Base-by-base conservation (phyloP, 2,113 vertebrate species). In the Tetrao urogallus region DNA sequence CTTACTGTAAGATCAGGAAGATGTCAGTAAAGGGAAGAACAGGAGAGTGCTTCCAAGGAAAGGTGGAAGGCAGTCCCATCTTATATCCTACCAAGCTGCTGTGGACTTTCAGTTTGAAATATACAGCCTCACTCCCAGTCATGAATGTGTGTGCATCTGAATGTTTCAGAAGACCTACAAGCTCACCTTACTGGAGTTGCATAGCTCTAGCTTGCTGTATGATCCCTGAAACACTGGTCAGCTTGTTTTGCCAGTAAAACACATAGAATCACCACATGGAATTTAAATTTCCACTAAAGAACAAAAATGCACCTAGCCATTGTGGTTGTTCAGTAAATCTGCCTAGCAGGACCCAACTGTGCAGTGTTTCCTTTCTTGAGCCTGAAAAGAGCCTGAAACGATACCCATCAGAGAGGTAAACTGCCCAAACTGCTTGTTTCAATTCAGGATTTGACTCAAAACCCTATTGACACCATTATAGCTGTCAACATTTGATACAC, bases 401-500 rank as follows among this genome's bases (percentile, higher is more conserved):
- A 64, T 13, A 92, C 40, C 32, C 32, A 74, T 2, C 11, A 69
- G 60, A 92, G 60, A 70, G 45, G 78, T n/a, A 89, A 94, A 85
- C 85, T 73, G 27, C 28, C 45, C 71, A 79, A 58, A 77, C 72
- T 38, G 21, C 85, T 94, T 90, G 61, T 92, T 96, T 94, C 80
- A 76, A 36, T 67, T 71, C 57, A 54, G 78, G 58, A 32, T 91
- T 92, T 79, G 82, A 95, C 71, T 88, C 40, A 58, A 92, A 95
- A 79, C 71, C 13, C 67, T 87, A 92, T 24, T 89, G 93, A 93
- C 74, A 84, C 61, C 43, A 93, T 94, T 92, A 88, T 73, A 88
- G 85, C 91, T 94, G 94, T 85, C 94, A 95, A 91, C 90, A 92
- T 89, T 94, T 89, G 74, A 89, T 92, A 82, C 72, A 82, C 92